Evolutionary conservation across 2,113 vertebrate species (phyloP).

Genomic region (Morone chrysops): DNA sequence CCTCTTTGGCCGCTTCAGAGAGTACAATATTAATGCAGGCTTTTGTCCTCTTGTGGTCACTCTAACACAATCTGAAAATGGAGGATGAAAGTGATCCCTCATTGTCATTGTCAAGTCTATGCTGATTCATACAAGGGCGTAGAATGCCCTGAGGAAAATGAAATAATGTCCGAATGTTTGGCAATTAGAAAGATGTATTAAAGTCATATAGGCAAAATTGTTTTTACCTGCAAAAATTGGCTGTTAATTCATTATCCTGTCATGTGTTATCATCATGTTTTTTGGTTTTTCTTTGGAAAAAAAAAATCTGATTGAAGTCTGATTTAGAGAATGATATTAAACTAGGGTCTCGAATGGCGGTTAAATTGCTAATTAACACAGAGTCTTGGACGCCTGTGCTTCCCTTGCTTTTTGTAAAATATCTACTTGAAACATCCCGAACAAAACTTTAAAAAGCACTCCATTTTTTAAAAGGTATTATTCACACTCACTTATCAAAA

Average conservation of each 20-base stretch:
- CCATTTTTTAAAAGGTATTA: conserved; percentile 1
- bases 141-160: neutral
- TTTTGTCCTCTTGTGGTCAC: conserved; percentile 81
- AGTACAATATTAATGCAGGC: conserved; percentile 61
- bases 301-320: neutral
- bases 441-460: conserved; percentile 12
- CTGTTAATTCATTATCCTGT: neutral
- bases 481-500: conserved; percentile 36
- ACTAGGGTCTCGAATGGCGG: neutral
- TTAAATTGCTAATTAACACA: neutral
- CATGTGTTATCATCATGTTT: neutral
- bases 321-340: neutral
- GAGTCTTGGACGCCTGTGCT: neutral
- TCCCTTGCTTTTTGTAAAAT: neutral
- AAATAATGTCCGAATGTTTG: neutral
- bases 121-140: neutral
- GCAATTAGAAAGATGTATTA: neutral
- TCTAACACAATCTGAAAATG: conserved; percentile 73
- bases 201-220: neutral
- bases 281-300: neutral
- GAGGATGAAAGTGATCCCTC: conserved; percentile 57
- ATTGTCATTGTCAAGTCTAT: conserved; percentile 30
- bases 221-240: neutral
- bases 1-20: conserved; percentile 15
- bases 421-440: conserved; percentile 6